Evolutionary conservation across 2,113 vertebrate species (phyloP).

Genomic region (Rhea pennata): DNA sequence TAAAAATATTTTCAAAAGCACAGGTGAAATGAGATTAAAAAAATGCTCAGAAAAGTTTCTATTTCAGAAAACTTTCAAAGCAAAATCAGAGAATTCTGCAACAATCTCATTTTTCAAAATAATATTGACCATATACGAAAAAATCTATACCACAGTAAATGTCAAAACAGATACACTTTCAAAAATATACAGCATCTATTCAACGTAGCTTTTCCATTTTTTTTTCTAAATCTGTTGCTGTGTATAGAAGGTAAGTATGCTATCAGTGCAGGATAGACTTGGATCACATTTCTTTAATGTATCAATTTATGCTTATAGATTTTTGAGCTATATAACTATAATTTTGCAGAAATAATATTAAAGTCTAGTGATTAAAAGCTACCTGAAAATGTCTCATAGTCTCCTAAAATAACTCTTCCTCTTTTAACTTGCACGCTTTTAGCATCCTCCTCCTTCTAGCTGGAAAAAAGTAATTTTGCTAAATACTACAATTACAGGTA

Average conservation of each 20-base stretch:
- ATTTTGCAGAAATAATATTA: not conserved
- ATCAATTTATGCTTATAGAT: not conserved
- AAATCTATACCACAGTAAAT: not conserved
- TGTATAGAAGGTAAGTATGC: not conserved
- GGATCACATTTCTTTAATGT: not conserved
- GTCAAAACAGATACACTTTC: not conserved
- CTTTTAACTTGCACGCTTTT: not conserved
- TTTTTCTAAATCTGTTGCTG: not conserved
- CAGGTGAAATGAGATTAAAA: not conserved
- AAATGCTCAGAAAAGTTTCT: not conserved
- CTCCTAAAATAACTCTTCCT: not conserved
- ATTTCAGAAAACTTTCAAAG: not conserved
- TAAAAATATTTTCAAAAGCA: not conserved
- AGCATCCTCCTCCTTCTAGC: not conserved
- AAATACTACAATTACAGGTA: not conserved
- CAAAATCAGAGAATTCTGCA: not conserved
- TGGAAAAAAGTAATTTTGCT: not conserved
- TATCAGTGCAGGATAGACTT: not conserved
- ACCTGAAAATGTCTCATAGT: not conserved
- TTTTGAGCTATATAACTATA: not conserved
- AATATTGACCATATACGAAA: not conserved
- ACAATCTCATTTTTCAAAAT: not conserved
- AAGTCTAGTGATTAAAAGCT: not conserved
- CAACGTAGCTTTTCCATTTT: not conserved
- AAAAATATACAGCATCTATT: not conserved